These are phyloP conservation scores for Drosophila mettleri DNA, from an alignment of 2,888 invertebrate genomes.

Conservation along the genomic window DNA sequence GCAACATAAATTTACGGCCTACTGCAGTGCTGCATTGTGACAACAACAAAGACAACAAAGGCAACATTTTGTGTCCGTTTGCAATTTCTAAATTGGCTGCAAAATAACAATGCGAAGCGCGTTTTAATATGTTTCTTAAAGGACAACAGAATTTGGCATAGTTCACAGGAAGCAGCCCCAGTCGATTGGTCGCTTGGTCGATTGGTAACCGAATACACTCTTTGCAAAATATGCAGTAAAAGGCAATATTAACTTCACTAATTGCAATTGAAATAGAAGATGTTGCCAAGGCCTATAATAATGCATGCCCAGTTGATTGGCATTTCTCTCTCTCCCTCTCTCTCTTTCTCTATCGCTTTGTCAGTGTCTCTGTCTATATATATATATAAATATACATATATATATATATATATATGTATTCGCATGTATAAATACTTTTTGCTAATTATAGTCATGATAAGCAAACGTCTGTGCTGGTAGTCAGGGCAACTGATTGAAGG, in stretches of 20 bases:
- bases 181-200: no score
- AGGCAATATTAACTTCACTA: no score
- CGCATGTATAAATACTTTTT: background rate
- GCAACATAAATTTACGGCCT: slow-evolving; percentile 77
- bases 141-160: slow-evolving; percentile 3
- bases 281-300: background rate
- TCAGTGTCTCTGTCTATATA: background rate
- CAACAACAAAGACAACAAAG: slow-evolving; percentile 24
- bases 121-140: slow-evolving; percentile 20
- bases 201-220: background rate
- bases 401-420: background rate
- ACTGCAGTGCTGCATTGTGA: slow-evolving; percentile 67
- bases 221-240: background rate
- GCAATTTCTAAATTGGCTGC: slow-evolving; percentile 31
- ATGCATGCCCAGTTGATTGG: no score
- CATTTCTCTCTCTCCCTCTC: no score
- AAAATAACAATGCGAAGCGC: slow-evolving; percentile 26
- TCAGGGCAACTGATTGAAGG: slow-evolving; percentile 5
- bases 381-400: background rate
- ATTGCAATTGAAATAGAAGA: background rate
- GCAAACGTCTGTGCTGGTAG: slow-evolving; percentile 3
- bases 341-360: no score
- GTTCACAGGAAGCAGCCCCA: background rate
- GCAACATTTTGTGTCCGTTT: slow-evolving; percentile 16
- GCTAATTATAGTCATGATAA: background rate